Evolutionary conservation across 2,888 invertebrate genomes (phyloP), one percentile per base, ranked within the genome.

Genomic region (Choristoneura rosaceana): DNA sequence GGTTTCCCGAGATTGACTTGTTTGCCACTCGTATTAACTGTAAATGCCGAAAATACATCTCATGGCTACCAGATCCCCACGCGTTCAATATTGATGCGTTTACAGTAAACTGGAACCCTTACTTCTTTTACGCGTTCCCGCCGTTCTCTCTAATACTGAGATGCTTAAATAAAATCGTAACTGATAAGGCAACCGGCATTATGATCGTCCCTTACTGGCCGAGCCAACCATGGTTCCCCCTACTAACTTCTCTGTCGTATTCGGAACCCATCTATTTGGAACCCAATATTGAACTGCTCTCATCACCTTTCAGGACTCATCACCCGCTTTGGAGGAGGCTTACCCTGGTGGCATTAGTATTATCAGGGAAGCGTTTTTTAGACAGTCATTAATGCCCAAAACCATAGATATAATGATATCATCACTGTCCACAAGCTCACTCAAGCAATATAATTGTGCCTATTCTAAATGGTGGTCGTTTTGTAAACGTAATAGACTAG

Each of bases 141-240:
- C 81, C 73, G 75, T 41, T 62, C 14, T 9, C 17, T 2, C 10
- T 62, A 17, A 62, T 62, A 41, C 5, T 43, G 10, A 62, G 52
- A 71, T 73, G 33, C 4, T 8, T 60, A n/a, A 14, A 60, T 9
- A 60, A 60, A 15, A 60, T 60, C n/a, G 12, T 38, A 7, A 7
- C 4, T 2, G 60, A 60, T 7, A 38, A n/a, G 8, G 60, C 60
- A 12, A n/a, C 10, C 2, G 60, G 60, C n/a, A 38, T 60, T 9
- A 4, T 82, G 81, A 38, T 60, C 3, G 60, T 60, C 1, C 60
- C 60, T 7, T 34, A 60, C 25, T 60, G 60, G 60, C 60, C 60
- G 1, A 60, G 33, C 7, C 38, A 60, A 69, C 78, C 80, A 0
- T 84, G 81, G 83, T 84, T 73, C 64, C 82, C 82, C 4, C 4